These are phyloP conservation scores for Contarinia nasturtii DNA, from an alignment of 1,140 invertebrate genomes.

Conservation along the genomic window DNA sequence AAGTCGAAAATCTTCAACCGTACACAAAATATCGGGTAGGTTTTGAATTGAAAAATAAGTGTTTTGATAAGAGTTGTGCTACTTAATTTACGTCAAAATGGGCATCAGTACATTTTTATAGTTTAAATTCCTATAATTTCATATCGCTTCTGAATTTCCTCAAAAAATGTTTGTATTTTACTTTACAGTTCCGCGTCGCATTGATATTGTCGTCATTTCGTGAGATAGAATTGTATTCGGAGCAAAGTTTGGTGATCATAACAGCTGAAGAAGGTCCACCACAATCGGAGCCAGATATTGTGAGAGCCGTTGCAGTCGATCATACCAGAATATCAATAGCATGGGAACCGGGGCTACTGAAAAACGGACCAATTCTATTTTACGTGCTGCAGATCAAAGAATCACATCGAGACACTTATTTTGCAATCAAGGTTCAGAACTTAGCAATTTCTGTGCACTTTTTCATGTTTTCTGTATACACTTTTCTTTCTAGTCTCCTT, in stretches of 20 bases:
- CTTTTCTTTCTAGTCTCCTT: neutral
- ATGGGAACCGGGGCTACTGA: slow-evolving; percentile 71
- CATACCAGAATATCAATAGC: slow-evolving; percentile 64
- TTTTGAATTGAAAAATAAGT: slow-evolving; percentile 1
- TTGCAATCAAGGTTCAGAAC: slow-evolving; percentile 39
- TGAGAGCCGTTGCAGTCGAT: slow-evolving; percentile 61
- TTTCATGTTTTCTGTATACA: neutral
- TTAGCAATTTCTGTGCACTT: slow-evolving; percentile 2
- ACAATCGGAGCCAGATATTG: slow-evolving; percentile 45
- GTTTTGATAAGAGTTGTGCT: neutral
- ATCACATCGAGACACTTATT: slow-evolving; percentile 30
- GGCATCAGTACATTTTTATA: too few species aligned
- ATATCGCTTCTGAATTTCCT: neutral
- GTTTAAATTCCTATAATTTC: too few species aligned
- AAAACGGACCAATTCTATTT: slow-evolving; percentile 58
- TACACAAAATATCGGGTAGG: slow-evolving; percentile 76
- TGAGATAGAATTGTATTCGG: slow-evolving; percentile 54
- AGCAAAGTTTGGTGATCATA: slow-evolving; percentile 58
- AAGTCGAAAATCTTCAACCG: slow-evolving; percentile 56
- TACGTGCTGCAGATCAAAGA: slow-evolving; percentile 54
- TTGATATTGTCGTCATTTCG: slow-evolving; percentile 42
- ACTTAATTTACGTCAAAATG: too few species aligned
- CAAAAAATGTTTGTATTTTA: neutral
- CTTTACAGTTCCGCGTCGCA: slow-evolving; percentile 62
- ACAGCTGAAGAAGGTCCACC: slow-evolving; percentile 55